Evolutionary conservation across 2,888 invertebrate genomes (phyloP).

Genomic region (Pachliopta kotzebuea): DNA sequence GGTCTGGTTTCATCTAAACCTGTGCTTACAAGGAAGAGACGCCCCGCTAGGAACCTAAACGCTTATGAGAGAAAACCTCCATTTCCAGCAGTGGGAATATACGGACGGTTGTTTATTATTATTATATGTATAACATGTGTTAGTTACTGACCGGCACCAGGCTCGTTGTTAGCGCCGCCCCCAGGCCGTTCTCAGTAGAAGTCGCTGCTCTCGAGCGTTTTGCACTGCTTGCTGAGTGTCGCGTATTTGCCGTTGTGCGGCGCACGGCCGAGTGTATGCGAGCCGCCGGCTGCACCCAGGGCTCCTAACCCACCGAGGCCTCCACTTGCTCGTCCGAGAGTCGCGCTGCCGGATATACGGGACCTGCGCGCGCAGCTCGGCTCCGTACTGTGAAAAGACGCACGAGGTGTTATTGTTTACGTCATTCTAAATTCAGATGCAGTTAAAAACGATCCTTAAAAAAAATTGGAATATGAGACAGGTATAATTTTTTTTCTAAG

Average conservation of each 20-base stretch:
- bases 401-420: no score
- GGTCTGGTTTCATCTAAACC: no score
- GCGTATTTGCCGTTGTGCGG: slow-evolving; percentile 94
- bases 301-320: slow-evolving; percentile 68
- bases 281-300: slow-evolving; percentile 66
- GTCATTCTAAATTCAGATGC: no score
- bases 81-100: no score
- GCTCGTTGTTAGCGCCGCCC: slow-evolving; percentile 66
- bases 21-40: no score
- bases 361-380: slow-evolving; percentile 52
- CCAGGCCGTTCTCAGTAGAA: slow-evolving; percentile 95
- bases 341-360: slow-evolving; percentile 65
- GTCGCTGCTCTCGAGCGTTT: slow-evolving; percentile 95
- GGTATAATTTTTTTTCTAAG: no score
- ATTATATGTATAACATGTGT: background rate
- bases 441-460: no score
- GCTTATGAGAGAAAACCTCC: no score
- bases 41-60: no score
- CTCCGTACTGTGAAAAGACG: slow-evolving; percentile 7
- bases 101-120: no score
- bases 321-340: slow-evolving; percentile 43
- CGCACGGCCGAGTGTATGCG: slow-evolving; percentile 85
- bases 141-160: slow-evolving; percentile 38
- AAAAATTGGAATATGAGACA: no score
- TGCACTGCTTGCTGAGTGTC: slow-evolving; percentile 97